These are phyloP conservation scores for Scaptomyza caliginosa DNA, from an alignment of 2,888 invertebrate species.

Conservation along the genomic window DNA sequence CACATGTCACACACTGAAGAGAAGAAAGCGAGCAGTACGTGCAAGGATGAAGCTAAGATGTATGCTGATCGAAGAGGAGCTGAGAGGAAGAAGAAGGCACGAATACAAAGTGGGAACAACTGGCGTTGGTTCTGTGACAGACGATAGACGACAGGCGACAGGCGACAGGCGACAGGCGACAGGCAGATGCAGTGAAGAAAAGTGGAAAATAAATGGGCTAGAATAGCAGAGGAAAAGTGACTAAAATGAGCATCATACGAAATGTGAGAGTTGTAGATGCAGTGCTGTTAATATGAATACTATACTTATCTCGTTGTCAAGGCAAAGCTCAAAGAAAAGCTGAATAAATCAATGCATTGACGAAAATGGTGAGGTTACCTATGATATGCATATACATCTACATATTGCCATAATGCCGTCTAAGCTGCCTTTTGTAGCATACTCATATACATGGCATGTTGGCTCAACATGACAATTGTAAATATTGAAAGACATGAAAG, in stretches of 20 bases:
- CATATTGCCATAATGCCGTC: neutral
- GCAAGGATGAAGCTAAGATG: constrained; percentile 29
- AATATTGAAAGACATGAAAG: neutral
- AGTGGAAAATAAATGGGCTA: constrained; percentile 48
- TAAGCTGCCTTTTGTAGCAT: constrained; percentile 4
- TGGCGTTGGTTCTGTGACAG: constrained; percentile 65
- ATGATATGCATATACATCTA: neutral
- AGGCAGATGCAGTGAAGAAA: constrained; percentile 26
- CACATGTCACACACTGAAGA: constrained; percentile 71
- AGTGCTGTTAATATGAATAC: constrained; percentile 17
- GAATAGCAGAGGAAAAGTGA: constrained; percentile 10
- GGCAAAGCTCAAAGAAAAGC: constrained; percentile 1
- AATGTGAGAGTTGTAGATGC: neutral
- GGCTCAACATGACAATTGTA: neutral
- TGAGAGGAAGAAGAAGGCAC: neutral
- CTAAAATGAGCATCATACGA: constrained; percentile 1
- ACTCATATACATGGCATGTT: too few relatives aligned
- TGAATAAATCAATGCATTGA: constrained; percentile 44
- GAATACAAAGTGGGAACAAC: constrained; percentile 53
- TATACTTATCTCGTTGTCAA: constrained; percentile 13
- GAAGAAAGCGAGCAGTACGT: constrained; percentile 39
- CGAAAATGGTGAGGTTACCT: constrained; percentile 10
- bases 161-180: constrained; percentile 53
- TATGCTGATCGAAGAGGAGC: neutral
- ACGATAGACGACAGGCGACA: constrained; percentile 48